phyloP scores from a whole-genome alignment of 2,113 vertebrate species.

The Haliaeetus leucogaster region DNA sequence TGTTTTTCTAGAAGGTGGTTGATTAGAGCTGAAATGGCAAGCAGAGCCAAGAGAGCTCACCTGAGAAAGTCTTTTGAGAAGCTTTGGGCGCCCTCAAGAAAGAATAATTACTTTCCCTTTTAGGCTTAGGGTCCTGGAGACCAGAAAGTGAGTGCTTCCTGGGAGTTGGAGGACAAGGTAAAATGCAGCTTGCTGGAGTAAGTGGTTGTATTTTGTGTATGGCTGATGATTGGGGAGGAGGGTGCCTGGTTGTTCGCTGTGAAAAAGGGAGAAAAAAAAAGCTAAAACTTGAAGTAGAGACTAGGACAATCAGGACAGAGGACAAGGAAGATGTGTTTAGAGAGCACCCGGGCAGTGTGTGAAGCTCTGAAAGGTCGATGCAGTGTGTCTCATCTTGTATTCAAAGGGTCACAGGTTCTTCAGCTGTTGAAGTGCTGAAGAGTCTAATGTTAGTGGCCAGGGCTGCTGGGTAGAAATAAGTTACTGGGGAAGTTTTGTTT shows the following conservation, averaged over 20 bases:
- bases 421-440: not conserved
- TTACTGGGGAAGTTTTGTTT: not conserved
- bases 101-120: not conserved
- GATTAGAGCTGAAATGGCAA: not conserved
- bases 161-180: not conserved
- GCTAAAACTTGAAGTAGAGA: not conserved
- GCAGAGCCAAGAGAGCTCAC: not conserved
- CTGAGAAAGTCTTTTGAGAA: not conserved
- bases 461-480: not conserved
- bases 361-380: not conserved
- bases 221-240: not conserved
- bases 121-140: not conserved
- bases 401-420: not conserved
- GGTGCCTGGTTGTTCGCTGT: not conserved
- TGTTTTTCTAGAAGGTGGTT: not conserved
- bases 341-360: not conserved
- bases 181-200: not conserved
- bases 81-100: not conserved
- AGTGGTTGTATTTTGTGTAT: not conserved
- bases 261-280: not conserved
- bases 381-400: not conserved
- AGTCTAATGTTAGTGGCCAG: not conserved
- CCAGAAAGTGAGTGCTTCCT: not conserved
- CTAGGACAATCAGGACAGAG: not conserved
- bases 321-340: not conserved